Percentiles rank a stretch among this genome's conserved stretches.
These are phyloP conservation scores for Microtus agrestis DNA, from an alignment of 2,797 vertebrate species.

Conservation along the genomic window DNA sequence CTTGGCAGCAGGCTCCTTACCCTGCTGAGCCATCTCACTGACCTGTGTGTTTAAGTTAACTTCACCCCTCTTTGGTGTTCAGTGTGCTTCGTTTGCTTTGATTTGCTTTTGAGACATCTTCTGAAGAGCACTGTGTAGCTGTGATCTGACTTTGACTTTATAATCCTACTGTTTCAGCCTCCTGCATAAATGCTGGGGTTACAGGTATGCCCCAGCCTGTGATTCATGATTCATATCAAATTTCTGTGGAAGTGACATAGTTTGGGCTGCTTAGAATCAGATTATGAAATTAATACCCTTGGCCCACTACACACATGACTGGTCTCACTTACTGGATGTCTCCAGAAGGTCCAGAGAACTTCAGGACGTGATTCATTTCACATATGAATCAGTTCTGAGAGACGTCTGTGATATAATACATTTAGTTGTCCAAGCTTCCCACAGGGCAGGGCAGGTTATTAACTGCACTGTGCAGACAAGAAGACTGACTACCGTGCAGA, in stretches of 20 bases:
- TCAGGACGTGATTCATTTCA: not conserved
- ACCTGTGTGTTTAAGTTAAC: not conserved
- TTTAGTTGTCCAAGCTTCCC: not conserved
- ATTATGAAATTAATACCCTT: not conserved
- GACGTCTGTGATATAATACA: not conserved
- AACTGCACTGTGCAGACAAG: not conserved
- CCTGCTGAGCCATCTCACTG: not conserved
- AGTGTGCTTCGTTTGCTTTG: not conserved
- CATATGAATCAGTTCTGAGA: not conserved
- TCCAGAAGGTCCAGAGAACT: not conserved
- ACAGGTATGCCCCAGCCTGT: rapidly evolving
- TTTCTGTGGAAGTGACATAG: not conserved
- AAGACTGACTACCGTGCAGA: not conserved
- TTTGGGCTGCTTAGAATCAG: not conserved
- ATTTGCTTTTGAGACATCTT: not conserved
- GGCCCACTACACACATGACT: not conserved
- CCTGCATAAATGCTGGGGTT: not conserved
- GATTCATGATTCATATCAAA: not conserved
- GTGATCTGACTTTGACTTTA: not conserved
- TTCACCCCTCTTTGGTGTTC: not conserved
- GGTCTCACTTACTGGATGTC: not conserved
- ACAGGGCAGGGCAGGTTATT: not conserved
- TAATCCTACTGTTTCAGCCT: not conserved
- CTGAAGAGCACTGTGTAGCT: not conserved
- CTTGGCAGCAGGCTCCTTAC: not conserved